Evolutionary conservation across 2,113 vertebrate genomes (phyloP).

Genomic region (Nesogale talazaci): DNA sequence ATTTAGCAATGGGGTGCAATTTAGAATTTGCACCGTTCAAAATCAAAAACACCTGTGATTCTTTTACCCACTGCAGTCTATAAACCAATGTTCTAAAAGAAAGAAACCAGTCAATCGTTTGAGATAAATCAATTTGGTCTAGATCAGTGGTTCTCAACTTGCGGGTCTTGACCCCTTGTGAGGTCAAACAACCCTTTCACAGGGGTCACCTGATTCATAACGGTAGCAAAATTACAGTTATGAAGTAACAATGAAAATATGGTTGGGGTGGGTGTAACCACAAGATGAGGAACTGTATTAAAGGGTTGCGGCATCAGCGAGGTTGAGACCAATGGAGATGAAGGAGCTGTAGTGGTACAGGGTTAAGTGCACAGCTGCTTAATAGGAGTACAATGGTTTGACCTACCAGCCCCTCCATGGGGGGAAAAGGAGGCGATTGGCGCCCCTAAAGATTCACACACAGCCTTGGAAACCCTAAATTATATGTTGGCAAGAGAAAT

Average conservation of each 20-base stretch:
- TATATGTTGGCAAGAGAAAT: slow-evolving; percentile 11
- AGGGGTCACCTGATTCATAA: no score
- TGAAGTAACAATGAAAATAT: no score
- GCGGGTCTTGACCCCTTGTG: no score
- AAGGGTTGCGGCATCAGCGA: no score
- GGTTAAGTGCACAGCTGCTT: not conserved
- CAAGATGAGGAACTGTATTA: no score
- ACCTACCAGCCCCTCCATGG: not conserved
- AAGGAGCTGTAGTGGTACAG: not conserved
- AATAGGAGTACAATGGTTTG: not conserved
- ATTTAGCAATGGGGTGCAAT: not conserved
- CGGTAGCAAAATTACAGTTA: no score
- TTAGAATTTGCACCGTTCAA: not conserved
- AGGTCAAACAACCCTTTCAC: no score
- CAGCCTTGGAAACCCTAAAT: not conserved
- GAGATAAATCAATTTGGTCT: not conserved
- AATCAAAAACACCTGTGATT: not conserved
- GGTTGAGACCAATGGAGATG: not conserved
- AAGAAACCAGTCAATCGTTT: slow-evolving; percentile 1
- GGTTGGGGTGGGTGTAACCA: no score
- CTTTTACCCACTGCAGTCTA: not conserved
- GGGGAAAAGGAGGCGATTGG: not conserved
- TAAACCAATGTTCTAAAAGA: not conserved
- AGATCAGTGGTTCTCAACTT: no score
- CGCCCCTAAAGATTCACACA: not conserved